Conservation (phyloP, 1,140 invertebrate genomes). For the Nephotettix cincticeps region DNA sequence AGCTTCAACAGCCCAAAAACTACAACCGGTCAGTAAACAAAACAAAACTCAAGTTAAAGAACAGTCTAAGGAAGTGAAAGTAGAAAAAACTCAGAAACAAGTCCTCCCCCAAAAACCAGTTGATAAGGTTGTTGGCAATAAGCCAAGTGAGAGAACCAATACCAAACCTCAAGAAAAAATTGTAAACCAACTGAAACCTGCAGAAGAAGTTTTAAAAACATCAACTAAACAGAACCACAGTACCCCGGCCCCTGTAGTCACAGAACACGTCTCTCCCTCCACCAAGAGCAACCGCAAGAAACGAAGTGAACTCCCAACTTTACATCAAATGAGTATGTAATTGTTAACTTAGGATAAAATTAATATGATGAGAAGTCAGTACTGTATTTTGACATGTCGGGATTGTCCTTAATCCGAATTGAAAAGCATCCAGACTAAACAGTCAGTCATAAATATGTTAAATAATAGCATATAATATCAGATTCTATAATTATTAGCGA, state of each 20-base stretch:
- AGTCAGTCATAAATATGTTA: too few relatives aligned
- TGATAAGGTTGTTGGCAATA: neutral
- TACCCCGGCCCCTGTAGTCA: neutral
- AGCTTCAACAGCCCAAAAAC: neutral
- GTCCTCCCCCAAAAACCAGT: neutral
- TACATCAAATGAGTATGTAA: constrained; percentile 49
- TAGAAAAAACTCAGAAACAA: neutral
- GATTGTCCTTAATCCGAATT: too few relatives aligned
- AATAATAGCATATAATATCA: too few relatives aligned
- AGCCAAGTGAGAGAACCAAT: neutral
- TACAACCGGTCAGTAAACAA: neutral
- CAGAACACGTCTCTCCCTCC: neutral
- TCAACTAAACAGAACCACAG: neutral
- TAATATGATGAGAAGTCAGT: too few relatives aligned
- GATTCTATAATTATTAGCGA: too few relatives aligned
- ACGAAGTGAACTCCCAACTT: constrained; percentile 49
- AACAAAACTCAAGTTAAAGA: neutral
- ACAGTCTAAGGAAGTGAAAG: neutral
- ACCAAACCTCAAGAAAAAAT: constrained; percentile 1
- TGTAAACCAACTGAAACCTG: neutral
- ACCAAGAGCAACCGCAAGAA: constrained; percentile 53
- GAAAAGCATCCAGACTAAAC: too few relatives aligned
- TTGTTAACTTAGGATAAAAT: neutral
- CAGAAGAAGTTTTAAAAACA: constrained; percentile 3
- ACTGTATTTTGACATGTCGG: too few relatives aligned